phyloP scores from a whole-genome alignment of 2,888 invertebrate genomes.

The Craniophora ligustri region DNA sequence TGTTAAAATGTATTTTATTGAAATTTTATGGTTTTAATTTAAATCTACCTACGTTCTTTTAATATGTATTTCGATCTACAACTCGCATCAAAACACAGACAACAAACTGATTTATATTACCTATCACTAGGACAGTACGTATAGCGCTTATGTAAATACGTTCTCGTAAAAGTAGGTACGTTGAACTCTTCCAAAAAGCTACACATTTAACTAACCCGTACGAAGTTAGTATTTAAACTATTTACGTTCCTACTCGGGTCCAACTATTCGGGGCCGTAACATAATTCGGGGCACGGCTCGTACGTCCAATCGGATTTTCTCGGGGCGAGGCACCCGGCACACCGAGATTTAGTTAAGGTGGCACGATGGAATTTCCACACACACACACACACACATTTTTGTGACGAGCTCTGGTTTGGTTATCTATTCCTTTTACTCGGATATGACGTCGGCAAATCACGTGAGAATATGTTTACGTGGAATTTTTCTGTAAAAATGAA shows the following conservation, averaged over 20 bases:
- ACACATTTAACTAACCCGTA: slow-evolving; percentile 33
- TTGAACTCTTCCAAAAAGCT: slow-evolving; percentile 9
- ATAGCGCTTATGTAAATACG: too few species aligned
- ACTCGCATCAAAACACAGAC: too few species aligned
- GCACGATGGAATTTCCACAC: slow-evolving; percentile 28
- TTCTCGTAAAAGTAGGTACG: neutral
- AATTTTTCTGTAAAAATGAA: too few species aligned
- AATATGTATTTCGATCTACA: too few species aligned
- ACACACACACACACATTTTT: slow-evolving; percentile 13
- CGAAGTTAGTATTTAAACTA: slow-evolving; percentile 53
- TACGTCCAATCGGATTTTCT: slow-evolving; percentile 61
- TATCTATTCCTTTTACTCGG: neutral
- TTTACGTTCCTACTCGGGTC: slow-evolving; percentile 47
- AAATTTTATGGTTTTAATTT: neutral
- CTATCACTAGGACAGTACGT: too few species aligned
- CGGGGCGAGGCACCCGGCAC: slow-evolving; percentile 43
- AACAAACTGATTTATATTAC: too few species aligned
- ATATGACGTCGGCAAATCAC: neutral
- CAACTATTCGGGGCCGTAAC: slow-evolving; percentile 51
- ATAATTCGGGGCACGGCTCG: slow-evolving; percentile 47
- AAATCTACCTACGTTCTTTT: too few species aligned
- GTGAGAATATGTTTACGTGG: neutral
- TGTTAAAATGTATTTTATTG: slow-evolving; percentile 1
- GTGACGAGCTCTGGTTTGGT: slow-evolving; percentile 10
- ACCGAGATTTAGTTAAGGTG: slow-evolving; percentile 59